Evolutionary conservation across 2,797 vertebrate genomes (phyloP).

Genomic region (Denticeps clupeoides): DNA sequence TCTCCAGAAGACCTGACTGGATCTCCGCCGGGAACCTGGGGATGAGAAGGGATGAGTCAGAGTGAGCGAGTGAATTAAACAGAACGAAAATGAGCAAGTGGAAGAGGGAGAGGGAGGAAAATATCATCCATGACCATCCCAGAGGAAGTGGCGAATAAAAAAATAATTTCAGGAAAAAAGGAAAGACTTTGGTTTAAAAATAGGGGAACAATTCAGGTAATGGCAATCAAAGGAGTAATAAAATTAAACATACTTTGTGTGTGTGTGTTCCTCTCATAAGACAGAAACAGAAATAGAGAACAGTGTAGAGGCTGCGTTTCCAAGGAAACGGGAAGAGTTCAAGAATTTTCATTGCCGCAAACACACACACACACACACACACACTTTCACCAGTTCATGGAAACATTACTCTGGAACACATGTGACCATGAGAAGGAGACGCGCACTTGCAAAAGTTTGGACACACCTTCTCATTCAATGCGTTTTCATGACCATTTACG

Average conservation of each 20-base stretch:
- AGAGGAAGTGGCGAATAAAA: neutral
- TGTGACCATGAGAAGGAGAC: neutral
- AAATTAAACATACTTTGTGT: too few relatives aligned
- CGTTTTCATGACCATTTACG: too few relatives aligned
- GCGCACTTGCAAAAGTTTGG: neutral
- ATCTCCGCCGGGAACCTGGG: conserved; percentile 87
- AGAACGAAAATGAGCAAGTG: neutral
- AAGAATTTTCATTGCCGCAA: conserved; percentile 12
- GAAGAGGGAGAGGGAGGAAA: conserved; percentile 2
- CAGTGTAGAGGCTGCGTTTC: conserved; percentile 7
- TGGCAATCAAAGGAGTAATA: too few relatives aligned
- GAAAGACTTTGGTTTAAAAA: neutral
- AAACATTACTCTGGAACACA: too few relatives aligned
- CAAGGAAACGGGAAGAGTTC: conserved; percentile 23
- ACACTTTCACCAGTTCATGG: neutral
- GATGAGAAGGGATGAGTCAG: conserved; percentile 11
- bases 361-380: neutral
- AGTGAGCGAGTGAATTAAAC: neutral
- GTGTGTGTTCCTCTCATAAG: too few relatives aligned
- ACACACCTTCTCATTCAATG: too few relatives aligned
- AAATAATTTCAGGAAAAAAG: neutral
- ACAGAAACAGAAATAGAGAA: neutral
- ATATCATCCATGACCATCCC: neutral
- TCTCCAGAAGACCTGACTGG: conserved; percentile 83
- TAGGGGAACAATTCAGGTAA: neutral